Base-by-base conservation (phyloP, 2,888 invertebrate species). In the Hoplodrina ambigua region DNA sequence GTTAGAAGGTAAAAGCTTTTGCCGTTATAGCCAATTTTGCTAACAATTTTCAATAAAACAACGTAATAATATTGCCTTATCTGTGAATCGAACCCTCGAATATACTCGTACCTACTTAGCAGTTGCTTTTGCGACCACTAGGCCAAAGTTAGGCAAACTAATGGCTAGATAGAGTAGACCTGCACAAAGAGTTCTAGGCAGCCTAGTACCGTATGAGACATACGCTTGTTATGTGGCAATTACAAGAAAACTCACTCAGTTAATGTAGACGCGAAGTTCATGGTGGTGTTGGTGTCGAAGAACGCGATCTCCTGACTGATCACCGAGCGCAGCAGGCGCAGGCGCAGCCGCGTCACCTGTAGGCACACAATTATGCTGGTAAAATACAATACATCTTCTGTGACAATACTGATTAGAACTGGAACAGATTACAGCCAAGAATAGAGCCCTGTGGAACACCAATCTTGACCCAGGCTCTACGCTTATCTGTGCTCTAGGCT, bases 271-370 rank as follows among this genome's bases (percentile, higher is more conserved):
- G 97, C 97, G 78, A 97, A 97, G 88, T 97, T 97, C 84, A 97
- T 96, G 17, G 96, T 96, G 0, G 97, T 96, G 72, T 97, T 96
- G 11, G 97, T 97, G 87, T 97, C 97, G 85, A 97, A 97, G 97
- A 97, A 97, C 3, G 97, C 96, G 86, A 97, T 97, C 84, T 97
- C 97, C 86, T 97, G 97, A 0, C 97, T 94, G n/a, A 97, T 90
- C 15, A 97, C 97, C 0, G 97, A 94, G 53, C 96, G 93, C n/a
- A 97, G 92, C 72, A 97, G 96, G 75, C 95, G 92, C 81, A 95
- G 92, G 6, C 97, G 94, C n/a, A 97, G 93, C 58, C 97, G 93
- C 0, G 95, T 96, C 50, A 97, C 96, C 95, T 97, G 93, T 0
- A 72, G 1, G 60, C 55, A 6, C 50, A 25, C 15, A 58, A 20